Evolutionary conservation across 1,140 invertebrate species (phyloP).

Genomic region (Cyrtorhinus lividipennis): DNA sequence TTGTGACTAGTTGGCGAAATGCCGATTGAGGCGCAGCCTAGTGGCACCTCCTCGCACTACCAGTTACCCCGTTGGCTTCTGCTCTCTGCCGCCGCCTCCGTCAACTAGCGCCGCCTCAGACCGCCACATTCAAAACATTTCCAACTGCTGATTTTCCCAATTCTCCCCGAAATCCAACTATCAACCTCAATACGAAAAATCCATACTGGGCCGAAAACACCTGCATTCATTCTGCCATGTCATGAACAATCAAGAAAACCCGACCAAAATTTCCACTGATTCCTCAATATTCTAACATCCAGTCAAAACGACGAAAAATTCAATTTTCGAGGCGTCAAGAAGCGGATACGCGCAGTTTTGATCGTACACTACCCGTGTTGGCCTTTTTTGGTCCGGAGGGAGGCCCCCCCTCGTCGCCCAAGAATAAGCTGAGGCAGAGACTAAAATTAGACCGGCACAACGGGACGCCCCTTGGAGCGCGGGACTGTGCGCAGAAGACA

Average conservation of each 20-base stretch:
- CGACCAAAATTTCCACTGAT: too few species aligned
- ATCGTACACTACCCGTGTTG: not conserved
- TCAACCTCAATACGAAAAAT: too few species aligned
- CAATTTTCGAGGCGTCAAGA: not conserved
- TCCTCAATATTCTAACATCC: too few species aligned
- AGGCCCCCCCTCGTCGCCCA: not conserved
- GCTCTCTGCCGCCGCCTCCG: not conserved
- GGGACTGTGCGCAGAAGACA: too few species aligned
- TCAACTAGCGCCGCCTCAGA: not conserved
- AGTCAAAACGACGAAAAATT: not conserved
- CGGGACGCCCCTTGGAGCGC: too few species aligned
- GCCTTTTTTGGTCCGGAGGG: not conserved
- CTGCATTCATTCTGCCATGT: too few species aligned
- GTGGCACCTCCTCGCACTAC: constrained; percentile 9
- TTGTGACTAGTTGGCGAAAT: constrained; percentile 30
- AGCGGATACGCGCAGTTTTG: not conserved
- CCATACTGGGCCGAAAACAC: too few species aligned
- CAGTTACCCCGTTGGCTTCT: not conserved
- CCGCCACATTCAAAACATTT: too few species aligned
- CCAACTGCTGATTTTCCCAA: too few species aligned
- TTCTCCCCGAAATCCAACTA: too few species aligned
- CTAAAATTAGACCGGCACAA: not conserved
- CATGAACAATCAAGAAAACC: too few species aligned
- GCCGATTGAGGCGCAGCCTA: constrained; percentile 19
- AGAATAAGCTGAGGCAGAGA: too few species aligned